Evolutionary conservation across 2,797 vertebrate genomes (phyloP), one percentile per base, ranked within the genome.

Genomic region (Trematomus bernacchii): DNA sequence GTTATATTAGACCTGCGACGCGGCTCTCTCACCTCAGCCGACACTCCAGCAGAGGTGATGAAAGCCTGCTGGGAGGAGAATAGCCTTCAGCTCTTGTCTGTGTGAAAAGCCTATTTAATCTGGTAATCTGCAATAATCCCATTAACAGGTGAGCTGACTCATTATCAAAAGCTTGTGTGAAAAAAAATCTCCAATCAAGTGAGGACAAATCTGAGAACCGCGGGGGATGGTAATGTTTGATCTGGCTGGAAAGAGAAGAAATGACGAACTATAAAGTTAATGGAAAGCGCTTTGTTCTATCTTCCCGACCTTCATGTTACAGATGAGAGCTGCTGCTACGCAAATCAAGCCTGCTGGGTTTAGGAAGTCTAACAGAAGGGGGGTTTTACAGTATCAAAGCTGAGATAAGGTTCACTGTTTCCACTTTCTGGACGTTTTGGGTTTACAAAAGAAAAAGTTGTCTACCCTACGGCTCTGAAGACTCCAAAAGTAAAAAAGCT

Each of bases 81-180:
- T 14, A 63, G 75, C 79, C 61, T 57, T 79, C 72, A 76, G 70
- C 33, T 73, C 2, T 37, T 43, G 85, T 85, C 79, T 66, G 87
- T 83, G 89, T 85, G 83, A 88, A 91, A 91, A 91, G 66, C 88
- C 84, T 3, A 10, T 82, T 90, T 91, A 90, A 92, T 93, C 92
- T 92, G 85, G 63, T 91, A 93, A 93, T 92, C 88, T 85, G 73
- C 42, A 55, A 76, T 94, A 91, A 96, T 95, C 91, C 86, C 86
- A 93, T 95, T 93, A 94, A 80, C 93, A 94, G 91, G 91, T 91
- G 91, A 89, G 79, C 74, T 50, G 76, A 87, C 66, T 94, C 89
- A 80, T 85, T 84, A 92, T 89, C 76, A 54, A 66, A 85, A 81
- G 74, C 66, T 70, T 3, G 79, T 73, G 83, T 71, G 79, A 44